Percentiles rank a stretch among this genome's conserved stretches.
These are phyloP conservation scores for Benitochromis conjunctus DNA, from an alignment of 2,113 vertebrate species.

Conservation along the genomic window DNA sequence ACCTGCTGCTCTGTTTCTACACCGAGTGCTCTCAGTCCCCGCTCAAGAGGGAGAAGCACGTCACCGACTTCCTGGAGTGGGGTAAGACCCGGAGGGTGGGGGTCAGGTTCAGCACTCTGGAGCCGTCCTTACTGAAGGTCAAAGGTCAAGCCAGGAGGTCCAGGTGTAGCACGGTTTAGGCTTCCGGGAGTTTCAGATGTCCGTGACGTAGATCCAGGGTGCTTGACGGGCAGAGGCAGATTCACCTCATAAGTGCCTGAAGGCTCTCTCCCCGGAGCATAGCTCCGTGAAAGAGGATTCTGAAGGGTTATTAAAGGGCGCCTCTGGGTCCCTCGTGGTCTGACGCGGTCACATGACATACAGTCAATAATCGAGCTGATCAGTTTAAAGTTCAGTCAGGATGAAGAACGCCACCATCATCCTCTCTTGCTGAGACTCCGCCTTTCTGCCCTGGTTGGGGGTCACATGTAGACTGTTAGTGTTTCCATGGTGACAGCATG, in stretches of 20 bases:
- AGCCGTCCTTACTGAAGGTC: not conserved
- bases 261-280: not conserved
- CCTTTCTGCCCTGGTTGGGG: not conserved
- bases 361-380: not conserved
- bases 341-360: not conserved
- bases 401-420: not conserved
- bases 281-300: not conserved
- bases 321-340: not conserved
- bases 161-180: not conserved
- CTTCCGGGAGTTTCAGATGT: not conserved
- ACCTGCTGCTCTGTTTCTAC: slow-evolving; percentile 87
- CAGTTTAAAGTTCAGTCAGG: not conserved
- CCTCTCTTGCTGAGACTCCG: not conserved
- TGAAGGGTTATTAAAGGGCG: not conserved
- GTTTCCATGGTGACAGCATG: not conserved
- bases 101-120: not conserved
- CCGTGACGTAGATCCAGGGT: not conserved
- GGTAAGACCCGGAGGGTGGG: slow-evolving; percentile 64
- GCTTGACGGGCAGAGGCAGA: not conserved
- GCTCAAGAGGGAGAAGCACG: slow-evolving; percentile 88
- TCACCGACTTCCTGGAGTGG: slow-evolving; percentile 93
- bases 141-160: not conserved
- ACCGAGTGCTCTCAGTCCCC: slow-evolving; percentile 83
- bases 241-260: not conserved
- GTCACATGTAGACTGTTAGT: not conserved